phyloP scores from a whole-genome alignment of 2,888 invertebrate species.

The Eulithis testata region DNA sequence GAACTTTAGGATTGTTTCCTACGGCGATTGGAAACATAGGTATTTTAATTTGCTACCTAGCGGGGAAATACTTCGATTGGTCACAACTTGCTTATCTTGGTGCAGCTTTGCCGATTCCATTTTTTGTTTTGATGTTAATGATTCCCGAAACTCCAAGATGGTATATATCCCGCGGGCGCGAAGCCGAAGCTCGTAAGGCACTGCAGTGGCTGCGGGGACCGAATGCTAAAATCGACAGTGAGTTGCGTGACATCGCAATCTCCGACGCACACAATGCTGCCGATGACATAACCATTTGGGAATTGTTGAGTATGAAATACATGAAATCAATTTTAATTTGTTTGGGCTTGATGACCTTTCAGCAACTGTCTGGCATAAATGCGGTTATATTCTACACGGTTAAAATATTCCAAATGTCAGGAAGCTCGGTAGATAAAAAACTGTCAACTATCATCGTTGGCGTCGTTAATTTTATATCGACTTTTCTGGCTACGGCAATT shows the following conservation, averaged over 20 bases:
- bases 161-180: constrained; percentile 91
- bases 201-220: constrained; percentile 93
- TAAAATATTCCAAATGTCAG: constrained; percentile 93
- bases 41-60: constrained; percentile 91
- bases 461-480: constrained; percentile 94
- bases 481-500: constrained; percentile 92
- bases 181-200: constrained; percentile 90
- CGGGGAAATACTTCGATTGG: constrained; percentile 94
- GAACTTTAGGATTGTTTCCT: constrained; percentile 93
- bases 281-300: constrained; percentile 85
- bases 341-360: constrained; percentile 96
- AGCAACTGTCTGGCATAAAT: constrained; percentile 97
- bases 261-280: constrained; percentile 88
- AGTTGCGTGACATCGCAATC: constrained; percentile 89
- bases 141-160: constrained; percentile 98
- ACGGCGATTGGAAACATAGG: constrained; percentile 95
- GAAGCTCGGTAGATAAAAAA: constrained; percentile 91
- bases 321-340: constrained; percentile 92
- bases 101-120: constrained; percentile 89
- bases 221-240: constrained; percentile 90
- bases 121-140: constrained; percentile 91
- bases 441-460: constrained; percentile 94
- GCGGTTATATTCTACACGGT: constrained; percentile 98
- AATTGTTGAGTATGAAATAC: constrained; percentile 89
- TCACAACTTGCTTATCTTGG: constrained; percentile 92